These are phyloP conservation scores for Congeria kusceri DNA, from an alignment of 2,888 invertebrate species.

Conservation along the genomic window DNA sequence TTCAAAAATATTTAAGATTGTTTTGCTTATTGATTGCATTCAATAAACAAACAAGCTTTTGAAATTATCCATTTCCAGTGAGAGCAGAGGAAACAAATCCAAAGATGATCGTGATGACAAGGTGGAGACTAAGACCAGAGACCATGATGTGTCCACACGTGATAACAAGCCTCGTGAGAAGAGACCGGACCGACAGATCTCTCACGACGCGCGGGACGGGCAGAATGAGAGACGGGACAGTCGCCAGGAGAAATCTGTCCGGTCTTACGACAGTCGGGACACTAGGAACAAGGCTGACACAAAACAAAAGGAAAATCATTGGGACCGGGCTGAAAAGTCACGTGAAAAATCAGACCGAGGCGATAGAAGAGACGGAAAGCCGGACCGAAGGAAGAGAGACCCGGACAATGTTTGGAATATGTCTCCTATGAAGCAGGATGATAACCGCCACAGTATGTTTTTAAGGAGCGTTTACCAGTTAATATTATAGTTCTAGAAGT, in stretches of 20 bases:
- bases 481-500: not conserved
- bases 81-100: constrained; percentile 32
- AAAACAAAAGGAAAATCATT: constrained; percentile 44
- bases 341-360: constrained; percentile 47
- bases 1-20: no score
- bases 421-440: constrained; percentile 35
- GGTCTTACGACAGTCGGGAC: constrained; percentile 28
- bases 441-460: constrained; percentile 50
- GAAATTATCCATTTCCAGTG: not conserved
- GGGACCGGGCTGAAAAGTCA: constrained; percentile 51
- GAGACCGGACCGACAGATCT: constrained; percentile 28
- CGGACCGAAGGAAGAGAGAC: constrained; percentile 44
- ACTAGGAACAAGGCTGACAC: constrained; percentile 33
- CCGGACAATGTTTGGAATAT: constrained; percentile 39
- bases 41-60: no score
- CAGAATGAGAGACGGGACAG: not conserved
- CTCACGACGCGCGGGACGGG: constrained; percentile 15
- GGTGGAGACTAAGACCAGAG: constrained; percentile 25
- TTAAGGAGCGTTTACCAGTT: no score
- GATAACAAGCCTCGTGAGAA: constrained; percentile 34
- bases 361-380: constrained; percentile 41
- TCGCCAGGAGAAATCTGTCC: constrained; percentile 7
- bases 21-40: not conserved
- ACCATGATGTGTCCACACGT: constrained; percentile 18
- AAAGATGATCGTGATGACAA: constrained; percentile 37